phyloP scores from a whole-genome alignment of 2,113 vertebrate species.

The Datnioides undecimradiatus region DNA sequence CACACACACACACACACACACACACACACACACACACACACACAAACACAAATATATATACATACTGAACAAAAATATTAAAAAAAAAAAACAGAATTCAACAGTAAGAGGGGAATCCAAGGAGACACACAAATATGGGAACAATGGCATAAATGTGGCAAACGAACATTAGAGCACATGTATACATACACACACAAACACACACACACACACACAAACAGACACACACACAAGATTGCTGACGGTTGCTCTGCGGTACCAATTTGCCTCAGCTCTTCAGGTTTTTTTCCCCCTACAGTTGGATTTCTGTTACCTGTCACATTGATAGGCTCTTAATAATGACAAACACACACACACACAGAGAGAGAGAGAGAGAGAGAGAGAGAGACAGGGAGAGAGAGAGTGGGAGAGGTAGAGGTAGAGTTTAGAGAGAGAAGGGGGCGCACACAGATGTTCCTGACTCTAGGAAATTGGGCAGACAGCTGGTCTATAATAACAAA shows the following conservation, averaged over 20 bases:
- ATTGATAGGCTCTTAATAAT: constrained; percentile 56
- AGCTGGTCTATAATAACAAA: constrained; percentile 67
- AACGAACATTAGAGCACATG: constrained; percentile 1
- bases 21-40: constrained; percentile 36
- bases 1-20: constrained; percentile 5
- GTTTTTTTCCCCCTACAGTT: constrained; percentile 24
- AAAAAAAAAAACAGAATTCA: constrained; percentile 14
- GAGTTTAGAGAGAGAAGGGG: not conserved
- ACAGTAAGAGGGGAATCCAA: constrained; percentile 15
- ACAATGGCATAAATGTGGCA: not conserved
- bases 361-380: not conserved
- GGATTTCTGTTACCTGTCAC: constrained; percentile 60
- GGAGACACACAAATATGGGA: not conserved
- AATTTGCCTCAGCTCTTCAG: constrained; percentile 50
- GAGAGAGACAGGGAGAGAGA: not conserved
- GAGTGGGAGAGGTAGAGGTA: not conserved
- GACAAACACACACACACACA: constrained; percentile 40
- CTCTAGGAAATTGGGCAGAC: constrained; percentile 46
- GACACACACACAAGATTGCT: constrained; percentile 25
- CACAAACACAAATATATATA: constrained; percentile 32
- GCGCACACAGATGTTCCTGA: constrained; percentile 64
- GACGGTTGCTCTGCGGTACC: constrained; percentile 22
- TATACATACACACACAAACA: not conserved
- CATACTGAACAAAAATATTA: constrained; percentile 16
- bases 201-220: not conserved